phyloP scores from a whole-genome alignment of 92 coral and sea anemone genomes.

The Phymanthus crucifer region DNA sequence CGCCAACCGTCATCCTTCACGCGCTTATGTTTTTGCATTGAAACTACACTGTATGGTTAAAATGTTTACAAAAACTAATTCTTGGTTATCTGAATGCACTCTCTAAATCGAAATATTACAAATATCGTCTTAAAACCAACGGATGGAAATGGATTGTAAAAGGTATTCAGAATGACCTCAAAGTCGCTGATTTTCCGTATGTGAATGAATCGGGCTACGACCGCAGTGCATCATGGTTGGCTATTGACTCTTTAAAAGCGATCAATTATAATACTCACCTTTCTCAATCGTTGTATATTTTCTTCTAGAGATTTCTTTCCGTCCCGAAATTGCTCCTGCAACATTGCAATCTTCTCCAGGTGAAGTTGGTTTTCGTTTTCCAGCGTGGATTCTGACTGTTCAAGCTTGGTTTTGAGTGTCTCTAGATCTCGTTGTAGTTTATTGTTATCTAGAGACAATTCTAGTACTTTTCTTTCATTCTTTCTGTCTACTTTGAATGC shows the following conservation, averaged over 20 bases:
- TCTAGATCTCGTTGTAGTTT: slow-evolving; percentile 72
- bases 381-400: slow-evolving; percentile 53
- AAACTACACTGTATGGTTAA: too few species aligned
- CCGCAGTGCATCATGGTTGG: too few species aligned
- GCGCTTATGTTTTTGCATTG: too few species aligned
- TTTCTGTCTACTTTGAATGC: slow-evolving; percentile 70
- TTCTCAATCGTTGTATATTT: slow-evolving; percentile 61
- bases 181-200: too few species aligned
- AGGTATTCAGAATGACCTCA: too few species aligned
- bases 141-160: too few species aligned
- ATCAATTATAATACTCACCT: slow-evolving; percentile 39
- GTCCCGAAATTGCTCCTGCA: slow-evolving; percentile 74
- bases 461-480: slow-evolving; percentile 74
- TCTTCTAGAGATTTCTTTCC: slow-evolving; percentile 72
- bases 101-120: too few species aligned
- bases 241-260: neutral
- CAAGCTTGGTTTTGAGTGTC: slow-evolving; percentile 57
- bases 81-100: too few species aligned
- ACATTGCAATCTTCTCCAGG: slow-evolving; percentile 49
- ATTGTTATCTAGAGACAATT: slow-evolving; percentile 67
- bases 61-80: too few species aligned
- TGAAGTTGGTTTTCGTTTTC: slow-evolving; percentile 57
- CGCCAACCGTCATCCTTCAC: too few species aligned
- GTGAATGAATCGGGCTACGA: too few species aligned
- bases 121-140: too few species aligned